Evolutionary conservation across 2,888 invertebrate species (phyloP), one percentile per base, ranked within the genome.

Genomic region (Seira ritae): DNA sequence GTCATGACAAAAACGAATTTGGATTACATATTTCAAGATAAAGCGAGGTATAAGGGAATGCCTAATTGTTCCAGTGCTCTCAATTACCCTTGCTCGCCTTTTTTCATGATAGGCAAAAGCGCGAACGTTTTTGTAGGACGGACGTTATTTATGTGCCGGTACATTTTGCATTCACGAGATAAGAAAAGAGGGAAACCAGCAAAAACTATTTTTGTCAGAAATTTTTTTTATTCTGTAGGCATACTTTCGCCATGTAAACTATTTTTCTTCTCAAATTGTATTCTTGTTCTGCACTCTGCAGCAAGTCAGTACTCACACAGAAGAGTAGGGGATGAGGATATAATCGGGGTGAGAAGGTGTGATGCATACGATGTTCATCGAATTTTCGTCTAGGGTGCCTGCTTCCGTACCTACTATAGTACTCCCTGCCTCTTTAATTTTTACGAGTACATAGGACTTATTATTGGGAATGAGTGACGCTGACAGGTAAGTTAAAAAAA

Each of bases 1-100:
- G 60, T 73, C 72, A 6, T 24, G 62, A 62, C 62, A 73, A 62
- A 73, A 73, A 73, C 19, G 31, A 23, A 20, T 62, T 62, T 60
- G 62, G 60, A 60, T 71, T 55, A 46, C 46, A 70, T 72, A 50
- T 20, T 62, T 62, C n/a, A n/a, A 62, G 62, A 62, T 62, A 62
- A 62, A 8, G 4, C 50, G 8, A 8, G 55, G 17, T 2, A n/a
- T 15, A 62, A 62, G 22, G 10, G 22, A 62, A 62, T 62, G 62
- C 22, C 6, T 62, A 62, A 62, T 50, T 50, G 50, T 50, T 50
- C 50, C 17, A n/a, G 12, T 50, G 50, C 50, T 50, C 50, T n/a
- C 50, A n/a, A 50, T 50, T 50, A 50, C 50, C n/a, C 50, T 50
- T n/a, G 2, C 50, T 50, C 17, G 50, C 17, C 15, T 50, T 50